Evolutionary conservation across 1,140 invertebrate species (phyloP), one percentile per base, ranked within the genome.

Genomic region (Danaus plexippus): DNA sequence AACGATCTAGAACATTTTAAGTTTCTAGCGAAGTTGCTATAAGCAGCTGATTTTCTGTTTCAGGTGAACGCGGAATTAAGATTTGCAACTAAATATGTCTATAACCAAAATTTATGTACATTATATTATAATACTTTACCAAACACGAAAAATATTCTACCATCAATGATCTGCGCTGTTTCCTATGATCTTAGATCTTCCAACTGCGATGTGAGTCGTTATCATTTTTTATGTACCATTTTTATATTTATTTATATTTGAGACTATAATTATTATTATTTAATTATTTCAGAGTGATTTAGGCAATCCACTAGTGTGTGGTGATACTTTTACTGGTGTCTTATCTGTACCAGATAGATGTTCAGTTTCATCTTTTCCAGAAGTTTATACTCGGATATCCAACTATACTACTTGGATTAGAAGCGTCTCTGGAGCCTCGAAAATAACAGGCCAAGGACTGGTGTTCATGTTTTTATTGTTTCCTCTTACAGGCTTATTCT

Each of bases 321-420:
- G 50, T 4, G 66, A 60, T 8, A 63, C 57, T 3, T 59, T 77
- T 5, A 69, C 75, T 8, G 73, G 73, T 6, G 48, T 80, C 2
- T 59, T 76, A 0, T 70, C 67, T 12, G 9, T 64, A 8, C 59
- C 55, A 8, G 63, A 69, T 41, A 43, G 57, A 2, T 75, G 72
- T 47, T 12, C 46, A 9, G 41, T 45, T 0, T 56, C 64, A 9
- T 54, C 64, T 0, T 60, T 60, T n/a, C 75, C 75, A 32, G 75
- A 80, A 52, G 47, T 77, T 1, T 75, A 80, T 52, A 72, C 73
- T 0, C 61, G 74, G 43, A 67, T 78, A 2, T 65, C 66, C 22
- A 75, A 77, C 59, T 77, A 77, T 47, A 71, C 74, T 5, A 50
- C 50, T 0, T 77, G 71, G 73, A 69, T 77, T 13, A 56, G 63